Base-by-base conservation (phyloP, 2,113 vertebrate species). In the Noturus placidus region DNA sequence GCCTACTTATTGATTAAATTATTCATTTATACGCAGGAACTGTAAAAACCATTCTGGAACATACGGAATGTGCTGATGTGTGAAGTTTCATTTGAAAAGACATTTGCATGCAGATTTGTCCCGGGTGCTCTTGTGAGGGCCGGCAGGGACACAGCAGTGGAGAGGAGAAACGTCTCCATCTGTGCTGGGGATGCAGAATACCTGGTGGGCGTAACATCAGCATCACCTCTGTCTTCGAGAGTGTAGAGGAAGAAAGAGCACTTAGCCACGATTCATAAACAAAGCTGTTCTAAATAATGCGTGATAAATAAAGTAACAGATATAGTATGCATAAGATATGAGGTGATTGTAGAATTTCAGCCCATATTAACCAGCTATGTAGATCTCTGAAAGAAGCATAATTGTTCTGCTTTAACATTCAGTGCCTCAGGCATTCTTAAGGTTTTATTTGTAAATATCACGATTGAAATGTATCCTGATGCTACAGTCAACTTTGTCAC, bases 31-130 rank as follows among this genome's bases (percentile, higher is more conserved):
- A 87, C 72, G 30, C 57, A 56, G 79, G 87, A 61, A 83, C 88
- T 87, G 82, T 91, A 46, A 80, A 87, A 89, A 30, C 20, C 27
- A 38, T 14, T 42, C 22, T 46, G 25, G 46, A 35, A 83, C 14
- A n/a, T 69, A 84, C 89, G 65, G 65, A 93, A 91, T 89, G 77
- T 93, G 91, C 92, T 90, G 89, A 94, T 89, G 93, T 80, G 82
- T 90, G 93, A 93, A 91, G 92, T 94, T 92, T 85, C 87, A 89
- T 92, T 89, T 93, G 13, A 88, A 93, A 93, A 93, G 88, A 82
- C 91, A 95, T 96, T 94, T 95, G 90, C 93, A 95, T 94, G 92
- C 94, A 95, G 92, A 94, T 93, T 86, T 74, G 67, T 83, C 89
- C 90, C 90, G 79, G 90, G 80, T 87, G 59, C 33, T 87, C 77